These are phyloP conservation scores for Xestia rhomboidea DNA, from an alignment of 2,888 invertebrate genomes.

Conservation along the genomic window DNA sequence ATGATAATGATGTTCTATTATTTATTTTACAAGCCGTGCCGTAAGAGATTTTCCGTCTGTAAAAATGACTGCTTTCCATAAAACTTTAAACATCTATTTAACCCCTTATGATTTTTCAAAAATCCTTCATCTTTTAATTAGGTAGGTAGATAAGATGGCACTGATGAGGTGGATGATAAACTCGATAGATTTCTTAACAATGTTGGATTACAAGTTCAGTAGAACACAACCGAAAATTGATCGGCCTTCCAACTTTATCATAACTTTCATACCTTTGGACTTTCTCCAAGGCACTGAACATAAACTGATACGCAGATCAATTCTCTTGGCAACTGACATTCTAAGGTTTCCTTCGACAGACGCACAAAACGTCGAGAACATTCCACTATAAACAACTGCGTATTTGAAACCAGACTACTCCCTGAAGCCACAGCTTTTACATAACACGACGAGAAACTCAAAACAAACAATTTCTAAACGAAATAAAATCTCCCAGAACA, in stretches of 20 bases:
- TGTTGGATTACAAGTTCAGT: background rate
- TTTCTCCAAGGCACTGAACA: slow-evolving; percentile 27
- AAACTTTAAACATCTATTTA: background rate
- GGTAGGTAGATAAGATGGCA: background rate
- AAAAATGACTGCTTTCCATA: background rate
- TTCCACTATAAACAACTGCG: slow-evolving; percentile 25
- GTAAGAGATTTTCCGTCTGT: background rate
- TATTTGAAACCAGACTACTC: slow-evolving; percentile 42
- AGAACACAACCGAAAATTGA: slow-evolving; percentile 1
- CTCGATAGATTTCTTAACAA: background rate
- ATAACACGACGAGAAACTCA: slow-evolving; percentile 46
- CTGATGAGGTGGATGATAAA: background rate
- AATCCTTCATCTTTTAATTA: background rate
- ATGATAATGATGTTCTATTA: background rate
- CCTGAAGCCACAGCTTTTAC: slow-evolving; percentile 40
- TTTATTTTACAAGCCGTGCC: background rate
- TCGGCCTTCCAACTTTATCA: slow-evolving; percentile 11
- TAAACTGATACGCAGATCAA: slow-evolving; percentile 38
- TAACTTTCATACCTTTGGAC: slow-evolving; percentile 18
- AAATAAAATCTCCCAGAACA: slow-evolving; percentile 53
- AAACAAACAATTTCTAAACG: slow-evolving; percentile 56
- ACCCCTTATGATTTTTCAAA: background rate
- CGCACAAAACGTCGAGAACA: slow-evolving; percentile 27
- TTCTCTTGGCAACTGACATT: slow-evolving; percentile 38
- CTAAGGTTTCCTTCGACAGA: slow-evolving; percentile 40